These are phyloP conservation scores for Menura novaehollandiae DNA, from an alignment of 2,113 vertebrate genomes.

Conservation along the genomic window DNA sequence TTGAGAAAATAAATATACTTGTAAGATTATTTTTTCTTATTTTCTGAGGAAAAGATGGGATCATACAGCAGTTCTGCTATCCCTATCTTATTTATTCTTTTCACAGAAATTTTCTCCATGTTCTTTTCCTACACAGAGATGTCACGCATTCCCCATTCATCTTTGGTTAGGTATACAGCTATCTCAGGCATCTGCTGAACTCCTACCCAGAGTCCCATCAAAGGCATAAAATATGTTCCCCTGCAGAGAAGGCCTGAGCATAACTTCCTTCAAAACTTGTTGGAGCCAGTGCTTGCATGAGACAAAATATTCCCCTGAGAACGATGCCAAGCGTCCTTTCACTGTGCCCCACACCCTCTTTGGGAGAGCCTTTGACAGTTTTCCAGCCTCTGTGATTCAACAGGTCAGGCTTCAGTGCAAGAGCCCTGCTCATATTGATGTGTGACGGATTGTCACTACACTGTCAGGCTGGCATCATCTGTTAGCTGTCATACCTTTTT, in stretches of 20 bases:
- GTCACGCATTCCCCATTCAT: background rate
- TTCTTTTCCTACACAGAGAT: background rate
- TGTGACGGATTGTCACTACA: background rate
- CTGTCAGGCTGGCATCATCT: background rate
- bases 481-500: background rate
- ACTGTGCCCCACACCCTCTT: background rate
- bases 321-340: background rate
- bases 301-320: background rate
- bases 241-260: background rate
- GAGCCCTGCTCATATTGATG: background rate
- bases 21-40: background rate
- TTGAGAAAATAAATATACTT: background rate
- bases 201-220: background rate
- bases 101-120: background rate
- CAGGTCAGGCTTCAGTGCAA: background rate
- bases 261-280: slow-evolving; percentile 8
- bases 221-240: background rate
- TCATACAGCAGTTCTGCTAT: background rate
- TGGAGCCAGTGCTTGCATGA: background rate
- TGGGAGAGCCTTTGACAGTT: background rate
- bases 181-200: background rate
- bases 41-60: background rate
- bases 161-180: background rate
- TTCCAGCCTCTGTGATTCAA: background rate
- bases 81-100: background rate